phyloP scores from a whole-genome alignment of 2,113 vertebrate species.

The Paratilapia polleni region DNA sequence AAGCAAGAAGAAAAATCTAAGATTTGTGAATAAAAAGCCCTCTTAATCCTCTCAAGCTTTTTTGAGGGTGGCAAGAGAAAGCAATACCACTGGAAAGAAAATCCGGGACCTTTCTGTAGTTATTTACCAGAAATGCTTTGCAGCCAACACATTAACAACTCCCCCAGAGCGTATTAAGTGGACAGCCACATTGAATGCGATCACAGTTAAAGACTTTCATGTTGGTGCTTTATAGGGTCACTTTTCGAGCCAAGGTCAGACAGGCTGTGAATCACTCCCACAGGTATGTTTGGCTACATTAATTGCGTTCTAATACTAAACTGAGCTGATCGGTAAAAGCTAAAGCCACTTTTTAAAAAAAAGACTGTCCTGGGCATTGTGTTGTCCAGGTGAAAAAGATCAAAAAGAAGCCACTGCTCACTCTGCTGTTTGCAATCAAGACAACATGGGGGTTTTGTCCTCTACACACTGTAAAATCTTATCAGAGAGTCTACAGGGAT shows the following conservation, averaged over 20 bases:
- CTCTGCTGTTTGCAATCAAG: constrained; percentile 24
- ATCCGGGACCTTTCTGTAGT: neutral
- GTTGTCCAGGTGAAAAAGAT: neutral
- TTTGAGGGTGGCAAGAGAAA: neutral
- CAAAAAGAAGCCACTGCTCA: neutral
- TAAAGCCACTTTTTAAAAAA: constrained; percentile 4
- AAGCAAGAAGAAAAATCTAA: constrained; percentile 24
- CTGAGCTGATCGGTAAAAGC: constrained; percentile 19
- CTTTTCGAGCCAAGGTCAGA: constrained; percentile 42
- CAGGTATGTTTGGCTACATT: constrained; percentile 37
- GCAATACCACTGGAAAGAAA: constrained; percentile 14
- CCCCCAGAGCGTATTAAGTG: constrained; percentile 44
- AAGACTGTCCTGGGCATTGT: constrained; percentile 1
- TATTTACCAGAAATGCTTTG: constrained; percentile 39
- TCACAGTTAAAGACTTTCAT: constrained; percentile 31
- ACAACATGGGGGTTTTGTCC: constrained; percentile 32
- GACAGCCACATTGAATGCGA: constrained; percentile 6
- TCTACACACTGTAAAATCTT: constrained; percentile 38
- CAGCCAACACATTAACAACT: constrained; percentile 44
- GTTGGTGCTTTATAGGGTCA: constrained; percentile 28
- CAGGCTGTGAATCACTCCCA: constrained; percentile 28
- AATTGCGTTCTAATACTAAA: constrained; percentile 48
- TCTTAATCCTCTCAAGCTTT: constrained; percentile 28
- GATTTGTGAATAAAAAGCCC: constrained; percentile 35
- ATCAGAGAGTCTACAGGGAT: constrained; percentile 48